These are phyloP conservation scores for Anguilla marmorata DNA, from an alignment of 2,797 vertebrate species.

Conservation along the genomic window DNA sequence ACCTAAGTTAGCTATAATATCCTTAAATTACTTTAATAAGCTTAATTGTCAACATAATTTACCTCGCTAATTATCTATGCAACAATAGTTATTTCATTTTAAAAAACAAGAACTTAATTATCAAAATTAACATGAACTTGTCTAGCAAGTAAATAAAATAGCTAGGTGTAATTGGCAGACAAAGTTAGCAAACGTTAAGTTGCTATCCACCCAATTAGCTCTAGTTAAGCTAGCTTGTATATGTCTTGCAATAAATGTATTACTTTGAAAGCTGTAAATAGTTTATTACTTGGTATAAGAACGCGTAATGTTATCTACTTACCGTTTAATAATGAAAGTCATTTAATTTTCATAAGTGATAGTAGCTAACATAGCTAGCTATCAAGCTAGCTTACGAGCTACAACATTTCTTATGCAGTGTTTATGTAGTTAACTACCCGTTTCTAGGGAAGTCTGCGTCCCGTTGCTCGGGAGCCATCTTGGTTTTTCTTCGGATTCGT, in stretches of 20 bases:
- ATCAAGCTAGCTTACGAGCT: background rate
- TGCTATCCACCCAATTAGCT: background rate
- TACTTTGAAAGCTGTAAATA: background rate
- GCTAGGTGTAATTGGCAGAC: background rate
- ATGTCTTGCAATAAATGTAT: background rate
- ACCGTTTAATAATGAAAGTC: constrained; percentile 1
- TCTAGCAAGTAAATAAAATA: background rate
- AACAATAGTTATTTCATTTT: too few species aligned
- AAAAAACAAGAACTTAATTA: background rate
- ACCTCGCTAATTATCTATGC: too few species aligned
- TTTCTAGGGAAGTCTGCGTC: constrained; percentile 56
- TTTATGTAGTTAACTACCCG: constrained; percentile 52
- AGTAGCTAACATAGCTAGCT: background rate
- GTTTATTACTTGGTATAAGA: background rate
- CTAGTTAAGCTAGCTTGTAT: background rate
- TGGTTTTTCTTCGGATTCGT: constrained; percentile 29
- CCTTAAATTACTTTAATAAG: background rate
- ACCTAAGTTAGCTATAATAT: too few species aligned
- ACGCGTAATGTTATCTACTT: constrained; percentile 6
- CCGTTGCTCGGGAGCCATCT: constrained; percentile 67
- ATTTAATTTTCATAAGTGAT: background rate
- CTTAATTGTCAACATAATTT: background rate
- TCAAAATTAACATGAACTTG: background rate
- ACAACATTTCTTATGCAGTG: constrained; percentile 36
- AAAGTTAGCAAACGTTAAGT: background rate